A percentile compares a stretch with the other conserved stretches of the same genome.
Evolutionary conservation across 2,888 invertebrate genomes (phyloP).

Genomic region (Lochmaea crataegi): DNA sequence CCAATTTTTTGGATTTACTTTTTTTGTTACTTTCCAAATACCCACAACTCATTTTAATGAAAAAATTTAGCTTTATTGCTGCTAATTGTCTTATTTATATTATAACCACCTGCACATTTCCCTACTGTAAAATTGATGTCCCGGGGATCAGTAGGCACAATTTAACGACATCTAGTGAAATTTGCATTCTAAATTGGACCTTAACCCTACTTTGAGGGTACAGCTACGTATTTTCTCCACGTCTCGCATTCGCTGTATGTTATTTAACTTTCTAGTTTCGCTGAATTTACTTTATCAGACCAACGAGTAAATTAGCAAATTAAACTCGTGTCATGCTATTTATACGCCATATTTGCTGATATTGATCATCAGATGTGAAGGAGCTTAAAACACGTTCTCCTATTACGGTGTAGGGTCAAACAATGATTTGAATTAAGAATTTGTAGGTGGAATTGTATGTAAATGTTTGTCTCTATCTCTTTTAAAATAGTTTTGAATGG

Average conservation of each 20-base stretch:
- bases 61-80: not conserved
- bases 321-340: conserved; percentile 10
- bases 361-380: conserved; percentile 3
- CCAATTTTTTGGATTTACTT: too few species aligned
- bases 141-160: conserved; percentile 12
- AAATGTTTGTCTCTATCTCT: too few species aligned
- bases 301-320: conserved; percentile 14
- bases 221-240: conserved; percentile 28
- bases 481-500: not conserved
- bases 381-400: conserved; percentile 4
- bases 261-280: conserved; percentile 30
- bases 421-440: not conserved
- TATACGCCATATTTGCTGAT: conserved; percentile 13
- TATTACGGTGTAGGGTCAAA: conserved; percentile 1
- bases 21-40: too few species aligned
- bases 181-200: conserved; percentile 28
- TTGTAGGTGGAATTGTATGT: not conserved
- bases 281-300: conserved; percentile 12
- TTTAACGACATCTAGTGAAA: conserved; percentile 22
- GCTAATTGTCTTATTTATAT: not conserved
- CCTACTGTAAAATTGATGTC: conserved; percentile 1
- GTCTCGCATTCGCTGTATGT: conserved; percentile 16
- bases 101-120: not conserved
- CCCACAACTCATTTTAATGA: too few species aligned
- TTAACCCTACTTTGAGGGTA: conserved; percentile 2